These are phyloP conservation scores for Eupithecia insigniata DNA, from an alignment of 2,888 invertebrate genomes.

Conservation along the genomic window DNA sequence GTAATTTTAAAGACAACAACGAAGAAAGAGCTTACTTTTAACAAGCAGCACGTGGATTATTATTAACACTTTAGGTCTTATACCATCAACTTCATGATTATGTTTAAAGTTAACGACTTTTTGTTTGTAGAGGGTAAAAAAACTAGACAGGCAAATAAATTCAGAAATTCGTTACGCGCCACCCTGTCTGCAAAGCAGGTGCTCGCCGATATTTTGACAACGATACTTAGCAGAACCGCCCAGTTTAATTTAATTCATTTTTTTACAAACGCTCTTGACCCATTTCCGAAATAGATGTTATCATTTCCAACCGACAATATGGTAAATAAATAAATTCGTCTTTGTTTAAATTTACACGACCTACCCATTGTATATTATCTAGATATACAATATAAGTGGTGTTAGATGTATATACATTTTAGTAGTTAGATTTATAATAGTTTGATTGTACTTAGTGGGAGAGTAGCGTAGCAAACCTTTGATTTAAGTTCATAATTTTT, in stretches of 20 bases:
- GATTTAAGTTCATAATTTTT: not conserved
- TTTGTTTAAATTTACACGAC: not conserved
- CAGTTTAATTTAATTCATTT: slow-evolving; percentile 69
- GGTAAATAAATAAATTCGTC: not conserved
- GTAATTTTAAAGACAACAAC: slow-evolving; percentile 47
- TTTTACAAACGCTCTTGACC: slow-evolving; percentile 72
- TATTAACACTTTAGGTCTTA: not conserved
- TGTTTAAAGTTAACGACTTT: slow-evolving; percentile 6
- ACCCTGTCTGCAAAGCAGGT: slow-evolving; percentile 77
- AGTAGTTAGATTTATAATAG: not conserved
- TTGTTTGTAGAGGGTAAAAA: slow-evolving; percentile 5
- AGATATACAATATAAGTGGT: not conserved
- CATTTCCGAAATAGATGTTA: slow-evolving; percentile 71
- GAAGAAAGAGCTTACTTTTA: not conserved
- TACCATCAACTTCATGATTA: not conserved
- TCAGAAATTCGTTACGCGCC: slow-evolving; percentile 72
- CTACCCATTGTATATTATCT: not conserved
- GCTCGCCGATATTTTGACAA: slow-evolving; percentile 81
- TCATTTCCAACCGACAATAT: slow-evolving; percentile 52
- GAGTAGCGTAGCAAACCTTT: not conserved
- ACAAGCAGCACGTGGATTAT: slow-evolving; percentile 2
- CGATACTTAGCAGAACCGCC: slow-evolving; percentile 81
- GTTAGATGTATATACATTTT: not conserved
- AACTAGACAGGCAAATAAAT: slow-evolving; percentile 26
- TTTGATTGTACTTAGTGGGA: not conserved